Evolutionary conservation across 2,888 invertebrate species (phyloP).

Genomic region (Ectemnius cavifrons): DNA sequence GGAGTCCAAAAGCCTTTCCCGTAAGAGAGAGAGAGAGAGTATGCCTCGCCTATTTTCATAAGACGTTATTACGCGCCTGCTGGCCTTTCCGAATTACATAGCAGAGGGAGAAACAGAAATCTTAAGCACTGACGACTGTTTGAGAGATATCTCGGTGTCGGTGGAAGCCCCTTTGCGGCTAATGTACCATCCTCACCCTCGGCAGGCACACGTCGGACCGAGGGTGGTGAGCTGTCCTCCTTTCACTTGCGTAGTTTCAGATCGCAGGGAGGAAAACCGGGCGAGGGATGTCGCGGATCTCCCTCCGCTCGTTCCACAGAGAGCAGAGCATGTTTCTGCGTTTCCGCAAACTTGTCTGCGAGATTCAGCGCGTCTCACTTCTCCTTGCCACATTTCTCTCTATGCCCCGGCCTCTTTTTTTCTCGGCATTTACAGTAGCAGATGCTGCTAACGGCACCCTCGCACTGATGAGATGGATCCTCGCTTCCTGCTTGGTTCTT

Average conservation of each 20-base stretch:
- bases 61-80: constrained; percentile 21
- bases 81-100: constrained; percentile 12
- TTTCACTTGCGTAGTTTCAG: not conserved
- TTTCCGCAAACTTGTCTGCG: constrained; percentile 24
- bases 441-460: constrained; percentile 69
- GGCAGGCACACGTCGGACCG: not conserved
- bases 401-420: constrained; percentile 24
- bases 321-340: constrained; percentile 46
- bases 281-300: not conserved
- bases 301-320: not conserved
- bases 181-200: constrained; percentile 58
- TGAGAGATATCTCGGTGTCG: constrained; percentile 63
- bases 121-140: constrained; percentile 71
- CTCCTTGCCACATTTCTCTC: constrained; percentile 21
- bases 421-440: constrained; percentile 56
- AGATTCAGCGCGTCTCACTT: not conserved
- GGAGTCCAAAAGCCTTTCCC: too few species aligned
- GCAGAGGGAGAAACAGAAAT: constrained; percentile 33
- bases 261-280: too few species aligned
- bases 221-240: not conserved
- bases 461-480: constrained; percentile 51
- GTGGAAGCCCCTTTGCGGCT: constrained; percentile 62
- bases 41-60: constrained; percentile 9
- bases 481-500: constrained; percentile 16
- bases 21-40: too few species aligned